A percentile compares a stretch with the other conserved stretches of the same genome.
Evolutionary conservation across 2,113 vertebrate genomes (phyloP).

Genomic region (Gallinago media): DNA sequence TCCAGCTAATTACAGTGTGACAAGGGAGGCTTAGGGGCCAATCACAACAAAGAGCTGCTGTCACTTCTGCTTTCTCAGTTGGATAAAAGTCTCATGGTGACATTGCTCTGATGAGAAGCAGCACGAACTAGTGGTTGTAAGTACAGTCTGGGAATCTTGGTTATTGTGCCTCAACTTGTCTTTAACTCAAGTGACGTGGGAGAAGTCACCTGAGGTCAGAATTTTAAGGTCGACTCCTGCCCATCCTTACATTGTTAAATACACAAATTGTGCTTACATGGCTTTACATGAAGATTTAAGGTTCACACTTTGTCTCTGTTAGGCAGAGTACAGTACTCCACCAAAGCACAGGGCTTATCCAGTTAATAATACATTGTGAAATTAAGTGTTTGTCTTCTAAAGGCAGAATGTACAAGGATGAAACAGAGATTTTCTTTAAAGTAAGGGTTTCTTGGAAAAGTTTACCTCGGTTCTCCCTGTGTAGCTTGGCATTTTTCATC

Average conservation of each 20-base stretch:
- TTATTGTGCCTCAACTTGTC: neutral
- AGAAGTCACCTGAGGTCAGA: neutral
- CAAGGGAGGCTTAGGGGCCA: slow-evolving; percentile 27
- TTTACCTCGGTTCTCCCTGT: neutral
- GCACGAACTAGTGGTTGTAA: neutral
- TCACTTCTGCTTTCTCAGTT: slow-evolving; percentile 36
- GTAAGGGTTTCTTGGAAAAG: neutral
- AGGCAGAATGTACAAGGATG: neutral
- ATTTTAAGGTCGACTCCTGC: neutral
- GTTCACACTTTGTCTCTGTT: neutral
- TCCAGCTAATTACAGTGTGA: slow-evolving; percentile 29
- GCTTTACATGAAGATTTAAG: neutral
- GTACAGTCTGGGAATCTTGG: neutral
- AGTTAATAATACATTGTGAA: neutral
- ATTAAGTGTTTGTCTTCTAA: neutral
- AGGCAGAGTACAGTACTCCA: neutral
- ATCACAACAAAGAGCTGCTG: slow-evolving; percentile 20
- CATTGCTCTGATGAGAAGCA: slow-evolving; percentile 34
- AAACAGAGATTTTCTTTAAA: neutral
- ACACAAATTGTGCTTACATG: accelerated
- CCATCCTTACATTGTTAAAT: neutral
- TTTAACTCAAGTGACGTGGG: neutral
- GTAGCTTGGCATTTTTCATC: neutral
- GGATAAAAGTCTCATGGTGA: neutral
- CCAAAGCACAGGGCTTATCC: neutral